A percentile compares a stretch with the other conserved stretches of the same genome.
phyloP scores from a whole-genome alignment of 2,113 vertebrate genomes.

The Gopherus flavomarginatus region DNA sequence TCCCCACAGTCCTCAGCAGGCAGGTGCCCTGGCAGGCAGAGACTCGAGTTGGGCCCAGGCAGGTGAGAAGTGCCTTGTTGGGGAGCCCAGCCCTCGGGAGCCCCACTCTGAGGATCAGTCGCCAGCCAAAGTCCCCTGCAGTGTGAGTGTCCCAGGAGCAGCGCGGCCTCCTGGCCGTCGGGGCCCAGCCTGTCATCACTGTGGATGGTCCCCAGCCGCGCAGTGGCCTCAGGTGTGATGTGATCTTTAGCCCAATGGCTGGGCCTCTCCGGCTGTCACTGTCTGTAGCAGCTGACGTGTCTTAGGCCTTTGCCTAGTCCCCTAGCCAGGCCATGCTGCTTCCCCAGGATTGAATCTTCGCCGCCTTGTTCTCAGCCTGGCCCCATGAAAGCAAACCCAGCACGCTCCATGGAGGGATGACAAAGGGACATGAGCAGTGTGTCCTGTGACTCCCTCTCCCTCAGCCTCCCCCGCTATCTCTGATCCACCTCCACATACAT shows the following conservation, averaged over 20 bases:
- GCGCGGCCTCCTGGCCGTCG: neutral
- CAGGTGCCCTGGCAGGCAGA: no score
- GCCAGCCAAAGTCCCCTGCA: no score
- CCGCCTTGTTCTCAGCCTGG: slow-evolving; percentile 48
- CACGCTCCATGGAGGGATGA: slow-evolving; percentile 36
- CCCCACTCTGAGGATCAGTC: no score
- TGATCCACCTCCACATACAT: slow-evolving; percentile 11
- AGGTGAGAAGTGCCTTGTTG: no score
- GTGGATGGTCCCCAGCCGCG: neutral
- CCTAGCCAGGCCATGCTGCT: slow-evolving; percentile 28
- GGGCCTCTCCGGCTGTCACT: no score
- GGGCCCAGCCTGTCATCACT: neutral
- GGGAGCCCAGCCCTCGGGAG: no score
- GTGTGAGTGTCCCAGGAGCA: no score
- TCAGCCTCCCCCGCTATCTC: neutral
- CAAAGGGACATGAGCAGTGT: neutral
- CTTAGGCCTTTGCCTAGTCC: no score
- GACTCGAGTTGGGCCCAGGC: no score
- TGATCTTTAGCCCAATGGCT: no score
- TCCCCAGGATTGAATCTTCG: slow-evolving; percentile 55
- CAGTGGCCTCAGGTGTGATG: neutral
- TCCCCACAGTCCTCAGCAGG: no score
- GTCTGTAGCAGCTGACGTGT: no score
- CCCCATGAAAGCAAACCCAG: neutral
- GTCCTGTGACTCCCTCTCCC: slow-evolving; percentile 28